Conservation (phyloP, 2,888 invertebrate species). For the Trissolcus brochymenae region DNA sequence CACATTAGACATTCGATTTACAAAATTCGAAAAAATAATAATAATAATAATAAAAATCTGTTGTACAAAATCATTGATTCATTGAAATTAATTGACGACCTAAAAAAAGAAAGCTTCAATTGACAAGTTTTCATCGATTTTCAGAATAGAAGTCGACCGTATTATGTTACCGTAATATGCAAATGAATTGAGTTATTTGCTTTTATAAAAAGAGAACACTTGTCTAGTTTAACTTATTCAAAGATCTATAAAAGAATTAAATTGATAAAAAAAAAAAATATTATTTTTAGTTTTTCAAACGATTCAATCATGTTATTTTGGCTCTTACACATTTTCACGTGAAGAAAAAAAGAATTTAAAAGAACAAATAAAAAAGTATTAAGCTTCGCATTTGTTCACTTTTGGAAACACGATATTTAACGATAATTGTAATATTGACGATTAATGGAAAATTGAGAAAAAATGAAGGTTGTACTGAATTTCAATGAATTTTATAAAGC, state of each 20-base stretch:
- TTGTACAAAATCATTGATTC: slow-evolving; percentile 1
- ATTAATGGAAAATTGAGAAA: slow-evolving; percentile 19
- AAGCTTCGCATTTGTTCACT: slow-evolving; percentile 17
- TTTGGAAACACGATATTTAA: background rate
- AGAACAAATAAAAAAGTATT: background rate
- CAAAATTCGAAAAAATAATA: background rate
- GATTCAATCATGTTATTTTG: background rate
- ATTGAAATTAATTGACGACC: background rate
- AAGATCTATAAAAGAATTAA: too few relatives aligned
- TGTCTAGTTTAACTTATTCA: background rate
- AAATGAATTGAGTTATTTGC: slow-evolving; percentile 13
- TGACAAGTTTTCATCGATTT: slow-evolving; percentile 2
- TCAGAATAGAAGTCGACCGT: background rate
- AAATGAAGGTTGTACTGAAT: slow-evolving; percentile 31
- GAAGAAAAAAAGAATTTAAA: background rate
- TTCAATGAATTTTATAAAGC: slow-evolving; percentile 49
- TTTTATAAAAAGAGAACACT: background rate
- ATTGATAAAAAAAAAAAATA: too few relatives aligned
- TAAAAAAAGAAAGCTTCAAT: background rate
- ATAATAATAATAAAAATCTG: slow-evolving; percentile 28
- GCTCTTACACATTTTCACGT: background rate
- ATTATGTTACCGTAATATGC: background rate
- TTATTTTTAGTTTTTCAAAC: background rate
- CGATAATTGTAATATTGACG: background rate
- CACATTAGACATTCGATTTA: slow-evolving; percentile 37